Percentiles rank a stretch among this genome's conserved stretches.
phyloP scores from a whole-genome alignment of 1,140 invertebrate genomes.

The Wiebesia pumilae region DNA sequence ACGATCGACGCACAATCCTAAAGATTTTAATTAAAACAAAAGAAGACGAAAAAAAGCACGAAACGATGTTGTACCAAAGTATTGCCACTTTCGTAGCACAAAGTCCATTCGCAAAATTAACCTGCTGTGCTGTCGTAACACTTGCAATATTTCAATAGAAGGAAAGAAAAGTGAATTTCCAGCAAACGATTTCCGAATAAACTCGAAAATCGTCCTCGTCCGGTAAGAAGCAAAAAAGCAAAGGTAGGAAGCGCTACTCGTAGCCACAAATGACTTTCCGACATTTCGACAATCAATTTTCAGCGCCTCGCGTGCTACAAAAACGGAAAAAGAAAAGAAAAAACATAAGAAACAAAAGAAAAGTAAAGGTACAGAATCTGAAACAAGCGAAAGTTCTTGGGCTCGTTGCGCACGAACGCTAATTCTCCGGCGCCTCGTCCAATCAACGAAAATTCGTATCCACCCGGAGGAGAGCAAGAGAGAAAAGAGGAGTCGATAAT shows the following conservation, averaged over 20 bases:
- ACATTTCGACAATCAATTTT: constrained; percentile 52
- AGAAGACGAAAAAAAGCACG: no score
- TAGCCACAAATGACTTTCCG: constrained; percentile 49
- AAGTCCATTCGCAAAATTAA: not conserved
- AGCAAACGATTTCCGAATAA: constrained; percentile 35
- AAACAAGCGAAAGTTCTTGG: constrained; percentile 4
- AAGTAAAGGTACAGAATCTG: not conserved
- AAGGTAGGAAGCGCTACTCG: constrained; percentile 40
- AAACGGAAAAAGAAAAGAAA: constrained; percentile 10
- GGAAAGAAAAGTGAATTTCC: not conserved
- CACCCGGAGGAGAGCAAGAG: not conserved
- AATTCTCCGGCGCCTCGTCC: constrained; percentile 45
- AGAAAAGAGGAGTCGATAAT: constrained; percentile 17
- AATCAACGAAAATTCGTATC: constrained; percentile 48
- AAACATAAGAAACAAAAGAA: not conserved
- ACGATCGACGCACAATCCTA: not conserved
- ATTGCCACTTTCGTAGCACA: not conserved
- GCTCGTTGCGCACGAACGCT: constrained; percentile 25
- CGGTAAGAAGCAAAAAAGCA: constrained; percentile 3
- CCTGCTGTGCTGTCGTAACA: not conserved
- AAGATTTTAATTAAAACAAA: no score
- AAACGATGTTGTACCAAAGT: not conserved
- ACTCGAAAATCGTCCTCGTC: not conserved
- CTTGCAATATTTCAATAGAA: constrained; percentile 10
- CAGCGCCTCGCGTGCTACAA: constrained; percentile 4